phyloP scores from a whole-genome alignment of 2,797 vertebrate species.

The Sebastiscus tertius region DNA sequence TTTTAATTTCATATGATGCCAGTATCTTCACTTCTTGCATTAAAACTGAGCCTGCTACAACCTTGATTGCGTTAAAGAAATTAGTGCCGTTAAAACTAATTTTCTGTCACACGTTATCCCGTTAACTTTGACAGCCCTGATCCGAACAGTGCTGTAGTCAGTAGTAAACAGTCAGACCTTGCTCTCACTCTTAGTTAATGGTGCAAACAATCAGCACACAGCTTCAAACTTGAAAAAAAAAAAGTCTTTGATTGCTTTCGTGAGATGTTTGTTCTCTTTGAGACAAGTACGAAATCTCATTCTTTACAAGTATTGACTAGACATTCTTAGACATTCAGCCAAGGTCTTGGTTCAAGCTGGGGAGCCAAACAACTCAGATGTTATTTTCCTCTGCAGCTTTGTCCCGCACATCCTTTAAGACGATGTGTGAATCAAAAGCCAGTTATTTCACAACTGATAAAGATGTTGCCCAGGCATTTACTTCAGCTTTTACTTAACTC shows the following conservation, averaged over 20 bases:
- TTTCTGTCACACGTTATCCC: too few species aligned
- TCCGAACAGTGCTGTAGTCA: background rate
- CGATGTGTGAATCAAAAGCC: background rate
- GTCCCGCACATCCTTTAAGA: background rate
- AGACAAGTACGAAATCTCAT: background rate
- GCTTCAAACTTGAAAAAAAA: background rate
- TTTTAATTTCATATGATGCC: too few species aligned
- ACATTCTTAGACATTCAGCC: background rate
- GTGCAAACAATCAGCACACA: background rate
- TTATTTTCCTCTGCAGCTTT: background rate
- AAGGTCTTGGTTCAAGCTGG: background rate
- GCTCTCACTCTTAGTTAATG: conserved; percentile 1
- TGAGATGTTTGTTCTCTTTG: conserved; percentile 14
- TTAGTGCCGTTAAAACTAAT: too few species aligned
- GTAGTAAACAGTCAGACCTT: background rate
- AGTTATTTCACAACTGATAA: background rate
- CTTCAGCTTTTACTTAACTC: background rate
- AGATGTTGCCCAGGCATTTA: background rate
- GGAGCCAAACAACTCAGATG: background rate
- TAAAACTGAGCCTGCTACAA: too few species aligned
- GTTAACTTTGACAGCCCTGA: too few species aligned
- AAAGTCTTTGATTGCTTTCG: background rate
- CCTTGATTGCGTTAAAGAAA: too few species aligned
- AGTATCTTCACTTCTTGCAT: too few species aligned
- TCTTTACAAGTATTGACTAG: conserved; percentile 15